A percentile compares a stretch with the other conserved stretches of the same genome.
phyloP scores from a whole-genome alignment of 2,888 invertebrate genomes.

The Dione vanillae region DNA sequence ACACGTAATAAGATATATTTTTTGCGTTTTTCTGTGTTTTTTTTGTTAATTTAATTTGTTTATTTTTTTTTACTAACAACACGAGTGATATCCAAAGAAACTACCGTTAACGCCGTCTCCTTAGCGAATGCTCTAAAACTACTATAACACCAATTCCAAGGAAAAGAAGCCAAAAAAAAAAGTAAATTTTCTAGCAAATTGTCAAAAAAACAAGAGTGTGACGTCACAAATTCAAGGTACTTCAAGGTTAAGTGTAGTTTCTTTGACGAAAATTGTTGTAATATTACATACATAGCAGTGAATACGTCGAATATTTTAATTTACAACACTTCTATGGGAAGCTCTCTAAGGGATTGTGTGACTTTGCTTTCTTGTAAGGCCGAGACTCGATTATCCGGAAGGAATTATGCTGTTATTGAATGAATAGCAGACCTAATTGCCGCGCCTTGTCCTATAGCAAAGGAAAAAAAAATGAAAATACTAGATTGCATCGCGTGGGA shows the following conservation, averaged over 20 bases:
- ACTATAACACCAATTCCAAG: slow-evolving; percentile 28
- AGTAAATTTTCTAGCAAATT: background rate
- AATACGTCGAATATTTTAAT: slow-evolving; percentile 40
- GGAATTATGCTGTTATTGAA: no score
- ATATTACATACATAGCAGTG: slow-evolving; percentile 29
- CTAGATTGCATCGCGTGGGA: no score
- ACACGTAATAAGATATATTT: slow-evolving; percentile 67
- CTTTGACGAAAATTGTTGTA: slow-evolving; percentile 48
- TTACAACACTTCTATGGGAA: slow-evolving; percentile 55
- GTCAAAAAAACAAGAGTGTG: background rate
- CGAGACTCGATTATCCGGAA: no score
- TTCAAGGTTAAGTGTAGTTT: slow-evolving; percentile 57
- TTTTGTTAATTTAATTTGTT: no score
- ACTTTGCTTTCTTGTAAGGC: background rate
- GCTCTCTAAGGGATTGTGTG: slow-evolving; percentile 47
- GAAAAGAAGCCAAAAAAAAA: background rate
- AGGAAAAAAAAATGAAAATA: no score
- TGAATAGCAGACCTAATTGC: no score
- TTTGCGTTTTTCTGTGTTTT: slow-evolving; percentile 43
- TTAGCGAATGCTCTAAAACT: slow-evolving; percentile 26
- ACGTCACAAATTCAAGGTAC: background rate
- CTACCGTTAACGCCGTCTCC: slow-evolving; percentile 53
- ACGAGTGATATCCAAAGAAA: slow-evolving; percentile 60
- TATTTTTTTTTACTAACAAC: slow-evolving; percentile 44
- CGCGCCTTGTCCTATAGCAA: no score